These are phyloP conservation scores for Regulus satrapa DNA, from an alignment of 2,113 vertebrate genomes.

Conservation along the genomic window DNA sequence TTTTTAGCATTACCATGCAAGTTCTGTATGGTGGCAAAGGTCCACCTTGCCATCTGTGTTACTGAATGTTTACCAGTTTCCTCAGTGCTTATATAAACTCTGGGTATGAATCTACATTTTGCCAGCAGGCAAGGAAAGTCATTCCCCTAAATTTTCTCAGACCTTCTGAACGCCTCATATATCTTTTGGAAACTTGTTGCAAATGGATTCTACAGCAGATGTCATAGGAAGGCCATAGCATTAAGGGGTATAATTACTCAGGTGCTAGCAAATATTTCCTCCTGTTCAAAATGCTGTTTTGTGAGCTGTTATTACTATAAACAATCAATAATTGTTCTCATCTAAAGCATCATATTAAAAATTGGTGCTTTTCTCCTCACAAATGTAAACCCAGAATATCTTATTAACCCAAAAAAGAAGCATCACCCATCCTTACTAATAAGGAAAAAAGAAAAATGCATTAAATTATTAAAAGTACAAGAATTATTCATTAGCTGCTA, in stretches of 20 bases:
- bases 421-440: not conserved
- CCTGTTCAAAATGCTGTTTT: not conserved
- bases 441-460: not conserved
- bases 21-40: not conserved
- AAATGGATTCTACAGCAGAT: not conserved
- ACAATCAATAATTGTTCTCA: not conserved
- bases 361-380: not conserved
- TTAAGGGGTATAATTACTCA: not conserved
- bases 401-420: not conserved
- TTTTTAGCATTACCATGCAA: not conserved
- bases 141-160: not conserved
- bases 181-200: not conserved
- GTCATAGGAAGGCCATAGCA: not conserved
- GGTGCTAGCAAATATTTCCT: not conserved
- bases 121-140: too few species aligned
- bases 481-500: not conserved
- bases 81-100: not conserved
- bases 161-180: not conserved
- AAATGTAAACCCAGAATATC: not conserved
- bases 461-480: not conserved
- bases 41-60: not conserved
- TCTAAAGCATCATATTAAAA: not conserved
- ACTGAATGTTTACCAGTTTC: too few species aligned
- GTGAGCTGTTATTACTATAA: not conserved
- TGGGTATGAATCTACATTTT: not conserved